These are phyloP conservation scores for Enteromius anoplus DNA, from an alignment of 2,797 vertebrate genomes.

Conservation along the genomic window DNA sequence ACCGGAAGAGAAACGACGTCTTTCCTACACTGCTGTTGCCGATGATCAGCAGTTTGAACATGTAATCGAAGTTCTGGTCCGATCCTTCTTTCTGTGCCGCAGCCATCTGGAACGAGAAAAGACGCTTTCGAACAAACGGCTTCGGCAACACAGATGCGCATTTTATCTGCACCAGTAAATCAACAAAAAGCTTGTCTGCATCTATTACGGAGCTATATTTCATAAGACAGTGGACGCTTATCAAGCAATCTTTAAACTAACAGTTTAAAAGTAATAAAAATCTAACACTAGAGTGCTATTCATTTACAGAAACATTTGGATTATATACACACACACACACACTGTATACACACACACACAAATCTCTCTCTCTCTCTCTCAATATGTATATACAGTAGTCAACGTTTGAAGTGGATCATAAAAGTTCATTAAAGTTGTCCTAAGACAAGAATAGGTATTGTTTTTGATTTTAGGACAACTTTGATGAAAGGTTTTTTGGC, in stretches of 20 bases:
- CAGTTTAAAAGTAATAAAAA: background rate
- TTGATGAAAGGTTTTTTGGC: no score
- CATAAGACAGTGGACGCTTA: background rate
- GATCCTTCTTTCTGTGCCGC: conserved; percentile 84
- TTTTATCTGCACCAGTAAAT: background rate
- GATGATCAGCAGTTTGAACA: conserved; percentile 55
- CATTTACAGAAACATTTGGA: background rate
- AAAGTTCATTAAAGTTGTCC: no score
- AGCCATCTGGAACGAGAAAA: conserved; percentile 75
- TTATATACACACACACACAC: no score
- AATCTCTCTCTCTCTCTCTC: no score
- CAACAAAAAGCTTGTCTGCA: background rate
- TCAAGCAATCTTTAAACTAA: background rate
- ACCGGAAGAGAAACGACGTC: conserved; percentile 86
- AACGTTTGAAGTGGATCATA: no score
- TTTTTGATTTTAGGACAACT: no score
- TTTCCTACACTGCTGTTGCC: conserved; percentile 73
- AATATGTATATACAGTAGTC: no score
- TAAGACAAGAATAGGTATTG: no score
- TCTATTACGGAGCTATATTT: background rate
- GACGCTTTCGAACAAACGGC: background rate
- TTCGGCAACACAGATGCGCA: conserved; percentile 17
- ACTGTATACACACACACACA: no score
- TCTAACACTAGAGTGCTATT: background rate
- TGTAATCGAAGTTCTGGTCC: conserved; percentile 89